A percentile compares a stretch with the other conserved stretches of the same genome.
Conservation (phyloP, 2,888 invertebrate species). For the Apodemia mormo region DNA sequence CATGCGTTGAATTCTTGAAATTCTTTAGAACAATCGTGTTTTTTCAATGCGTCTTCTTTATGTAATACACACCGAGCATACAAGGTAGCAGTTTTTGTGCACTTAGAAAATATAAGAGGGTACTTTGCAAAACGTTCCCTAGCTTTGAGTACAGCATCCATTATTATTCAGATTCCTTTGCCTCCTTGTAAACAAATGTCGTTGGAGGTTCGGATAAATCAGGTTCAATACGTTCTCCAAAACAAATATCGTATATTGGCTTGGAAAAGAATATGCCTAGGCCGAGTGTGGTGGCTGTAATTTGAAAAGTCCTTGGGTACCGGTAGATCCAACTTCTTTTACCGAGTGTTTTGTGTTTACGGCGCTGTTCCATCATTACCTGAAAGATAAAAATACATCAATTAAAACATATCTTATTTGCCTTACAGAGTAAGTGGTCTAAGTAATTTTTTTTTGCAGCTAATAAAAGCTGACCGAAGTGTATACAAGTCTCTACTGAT, state of each 20-base stretch:
- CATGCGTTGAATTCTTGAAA: conserved; percentile 89
- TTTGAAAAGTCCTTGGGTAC: conserved; percentile 83
- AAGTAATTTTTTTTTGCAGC: too few species aligned
- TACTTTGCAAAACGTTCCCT: conserved; percentile 87
- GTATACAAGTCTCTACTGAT: too few species aligned
- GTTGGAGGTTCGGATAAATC: conserved; percentile 61
- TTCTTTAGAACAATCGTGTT: conserved; percentile 88
- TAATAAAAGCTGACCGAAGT: too few species aligned
- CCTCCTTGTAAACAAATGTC: conserved; percentile 37
- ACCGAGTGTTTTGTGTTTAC: conserved; percentile 67
- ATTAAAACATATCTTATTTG: not conserved
- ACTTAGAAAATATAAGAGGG: conserved; percentile 87
- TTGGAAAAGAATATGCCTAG: conserved; percentile 85
- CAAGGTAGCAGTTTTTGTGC: conserved; percentile 84
- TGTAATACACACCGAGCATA: conserved; percentile 92
- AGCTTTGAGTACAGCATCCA: conserved; percentile 92
- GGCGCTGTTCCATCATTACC: conserved; percentile 64
- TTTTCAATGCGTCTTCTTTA: conserved; percentile 85
- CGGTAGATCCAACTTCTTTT: conserved; percentile 83
- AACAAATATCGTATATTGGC: conserved; percentile 86
- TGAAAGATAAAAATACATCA: conserved; percentile 42
- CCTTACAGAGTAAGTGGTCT: too few species aligned
- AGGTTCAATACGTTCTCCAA: conserved; percentile 51
- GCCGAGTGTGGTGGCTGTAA: conserved; percentile 72
- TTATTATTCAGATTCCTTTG: conserved; percentile 52